Conservation (phyloP, 2,797 vertebrate species). For the Lophius americanus region DNA sequence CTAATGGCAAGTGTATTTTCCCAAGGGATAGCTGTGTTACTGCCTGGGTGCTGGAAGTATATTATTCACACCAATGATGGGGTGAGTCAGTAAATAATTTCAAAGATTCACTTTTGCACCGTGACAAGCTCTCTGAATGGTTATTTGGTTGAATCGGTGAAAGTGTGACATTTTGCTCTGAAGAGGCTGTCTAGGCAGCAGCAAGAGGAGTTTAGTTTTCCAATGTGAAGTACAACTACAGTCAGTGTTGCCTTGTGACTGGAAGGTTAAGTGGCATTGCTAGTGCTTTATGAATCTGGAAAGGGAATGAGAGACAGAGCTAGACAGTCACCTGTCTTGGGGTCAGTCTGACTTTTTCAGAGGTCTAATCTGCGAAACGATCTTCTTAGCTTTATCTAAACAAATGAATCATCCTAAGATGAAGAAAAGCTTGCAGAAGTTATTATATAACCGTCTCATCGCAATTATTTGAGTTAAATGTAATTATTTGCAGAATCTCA, state of each 20-base stretch:
- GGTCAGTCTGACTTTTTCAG: conserved; percentile 24
- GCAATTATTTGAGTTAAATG: too few relatives aligned
- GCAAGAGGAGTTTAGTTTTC: conserved; percentile 32
- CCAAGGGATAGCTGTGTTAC: conserved; percentile 17
- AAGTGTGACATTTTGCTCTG: conserved; percentile 29
- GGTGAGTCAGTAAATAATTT: conserved; percentile 49
- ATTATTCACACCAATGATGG: conserved; percentile 47
- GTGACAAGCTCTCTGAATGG: background rate
- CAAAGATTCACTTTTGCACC: conserved; percentile 23
- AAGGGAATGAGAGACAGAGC: conserved; percentile 8
- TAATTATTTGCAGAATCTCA: too few relatives aligned
- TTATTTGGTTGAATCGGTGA: conserved; percentile 26
- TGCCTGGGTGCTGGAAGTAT: conserved; percentile 31
- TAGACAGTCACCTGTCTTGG: background rate
- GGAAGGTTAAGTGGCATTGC: conserved; percentile 23
- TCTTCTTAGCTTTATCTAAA: conserved; percentile 18
- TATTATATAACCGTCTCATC: too few relatives aligned
- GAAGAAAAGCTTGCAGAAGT: too few relatives aligned
- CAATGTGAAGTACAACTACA: conserved; percentile 36
- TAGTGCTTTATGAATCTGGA: conserved; percentile 42
- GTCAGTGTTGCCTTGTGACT: conserved; percentile 32
- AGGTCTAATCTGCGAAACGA: conserved; percentile 18
- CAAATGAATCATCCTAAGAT: conserved; percentile 14
- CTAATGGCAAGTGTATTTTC: conserved; percentile 30
- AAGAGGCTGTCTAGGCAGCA: conserved; percentile 18